A percentile compares a stretch with the other conserved stretches of the same genome.
These are phyloP conservation scores for Gymnocephalus cernua DNA, from an alignment of 2,113 vertebrate species.

Conservation along the genomic window DNA sequence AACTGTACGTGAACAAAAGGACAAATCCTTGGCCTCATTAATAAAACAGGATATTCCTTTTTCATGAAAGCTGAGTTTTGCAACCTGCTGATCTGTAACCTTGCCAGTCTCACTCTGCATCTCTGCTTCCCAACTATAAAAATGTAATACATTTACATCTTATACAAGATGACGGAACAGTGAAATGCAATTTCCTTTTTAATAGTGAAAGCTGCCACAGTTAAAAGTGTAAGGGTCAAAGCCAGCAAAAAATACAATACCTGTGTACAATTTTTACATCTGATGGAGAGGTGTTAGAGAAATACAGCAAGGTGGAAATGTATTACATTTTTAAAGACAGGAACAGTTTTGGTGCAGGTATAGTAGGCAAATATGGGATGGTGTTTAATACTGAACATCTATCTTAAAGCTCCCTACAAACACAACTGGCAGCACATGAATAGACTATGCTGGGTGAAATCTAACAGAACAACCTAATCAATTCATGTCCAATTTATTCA, in stretches of 20 bases:
- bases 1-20: neutral
- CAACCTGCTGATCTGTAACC: conserved; percentile 28
- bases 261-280: conserved; percentile 2
- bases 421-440: conserved; percentile 36
- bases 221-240: conserved; percentile 36
- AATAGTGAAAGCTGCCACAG: neutral
- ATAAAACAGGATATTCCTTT: neutral
- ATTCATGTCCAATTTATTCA: conserved; percentile 38
- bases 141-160: conserved; percentile 27
- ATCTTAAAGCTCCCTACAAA: conserved; percentile 35
- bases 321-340: conserved; percentile 13
- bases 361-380: conserved; percentile 11
- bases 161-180: conserved; percentile 8
- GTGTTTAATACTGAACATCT: conserved; percentile 33
- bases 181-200: conserved; percentile 46
- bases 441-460: conserved; percentile 10
- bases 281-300: conserved; percentile 5
- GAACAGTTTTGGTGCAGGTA: conserved; percentile 21
- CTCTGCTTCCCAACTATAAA: conserved; percentile 13
- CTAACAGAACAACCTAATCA: conserved; percentile 20
- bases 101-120: conserved; percentile 3
- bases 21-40: conserved; percentile 15
- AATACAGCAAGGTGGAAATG: neutral
- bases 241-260: neutral
- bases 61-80: conserved; percentile 29